These are phyloP conservation scores for Barypeithes pellucidus DNA, from an alignment of 2,888 invertebrate species.

Conservation along the genomic window DNA sequence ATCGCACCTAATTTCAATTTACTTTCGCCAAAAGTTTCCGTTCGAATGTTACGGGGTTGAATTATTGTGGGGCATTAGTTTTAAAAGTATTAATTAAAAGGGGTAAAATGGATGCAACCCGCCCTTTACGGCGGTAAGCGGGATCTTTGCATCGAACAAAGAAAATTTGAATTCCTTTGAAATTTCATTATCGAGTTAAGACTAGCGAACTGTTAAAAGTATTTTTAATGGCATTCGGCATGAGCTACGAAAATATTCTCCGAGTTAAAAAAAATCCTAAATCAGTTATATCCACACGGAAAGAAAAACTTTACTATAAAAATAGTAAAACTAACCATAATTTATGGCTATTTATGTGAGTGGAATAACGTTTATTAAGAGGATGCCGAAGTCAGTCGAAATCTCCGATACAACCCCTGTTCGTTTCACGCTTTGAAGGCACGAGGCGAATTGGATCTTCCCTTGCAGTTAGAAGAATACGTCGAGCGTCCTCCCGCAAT, in stretches of 20 bases:
- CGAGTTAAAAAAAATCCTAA: slow-evolving; percentile 24
- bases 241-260: slow-evolving; percentile 41
- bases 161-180: slow-evolving; percentile 55
- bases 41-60: slow-evolving; percentile 47
- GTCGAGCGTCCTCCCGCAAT: too few species aligned
- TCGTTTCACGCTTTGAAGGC: too few species aligned
- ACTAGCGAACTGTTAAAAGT: slow-evolving; percentile 49
- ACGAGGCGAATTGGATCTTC: too few species aligned
- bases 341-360: too few species aligned
- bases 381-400: too few species aligned
- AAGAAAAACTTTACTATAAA: too few species aligned
- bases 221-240: slow-evolving; percentile 49
- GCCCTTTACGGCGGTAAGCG: slow-evolving; percentile 32
- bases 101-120: slow-evolving; percentile 52
- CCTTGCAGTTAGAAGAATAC: too few species aligned
- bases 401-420: too few species aligned
- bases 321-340: too few species aligned
- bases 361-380: too few species aligned
- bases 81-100: slow-evolving; percentile 54
- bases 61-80: slow-evolving; percentile 53
- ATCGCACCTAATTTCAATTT: slow-evolving; percentile 49
- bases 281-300: background rate
- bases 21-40: slow-evolving; percentile 46
- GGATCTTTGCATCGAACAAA: slow-evolving; percentile 51
- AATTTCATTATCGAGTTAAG: slow-evolving; percentile 54